Evolutionary conservation across 2,797 vertebrate genomes (phyloP).

Genomic region (Premnoplex brunnescens): DNA sequence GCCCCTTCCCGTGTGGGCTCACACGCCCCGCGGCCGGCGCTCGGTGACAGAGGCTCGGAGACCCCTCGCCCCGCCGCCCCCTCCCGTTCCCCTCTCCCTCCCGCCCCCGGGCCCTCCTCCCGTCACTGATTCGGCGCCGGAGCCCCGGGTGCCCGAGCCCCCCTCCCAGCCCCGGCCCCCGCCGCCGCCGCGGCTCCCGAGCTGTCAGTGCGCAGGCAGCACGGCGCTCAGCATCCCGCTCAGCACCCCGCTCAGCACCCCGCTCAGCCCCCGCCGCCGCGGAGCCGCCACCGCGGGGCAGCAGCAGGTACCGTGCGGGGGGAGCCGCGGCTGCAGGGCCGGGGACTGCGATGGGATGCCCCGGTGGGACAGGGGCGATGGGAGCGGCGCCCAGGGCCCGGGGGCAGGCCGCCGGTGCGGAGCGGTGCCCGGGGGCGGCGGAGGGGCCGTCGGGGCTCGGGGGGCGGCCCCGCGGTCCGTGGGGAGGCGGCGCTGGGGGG

Average conservation of each 20-base stretch:
- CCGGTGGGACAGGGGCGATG: background rate
- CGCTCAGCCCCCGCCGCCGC: background rate
- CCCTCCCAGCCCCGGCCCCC: background rate
- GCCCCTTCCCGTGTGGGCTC: background rate
- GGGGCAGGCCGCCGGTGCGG: background rate
- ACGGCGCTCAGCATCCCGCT: background rate
- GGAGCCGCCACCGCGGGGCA: background rate
- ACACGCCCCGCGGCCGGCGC: background rate
- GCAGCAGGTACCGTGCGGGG: slow-evolving; percentile 14
- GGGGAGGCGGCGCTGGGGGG: background rate
- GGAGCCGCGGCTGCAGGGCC: background rate
- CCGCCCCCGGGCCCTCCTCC: slow-evolving; percentile 43
- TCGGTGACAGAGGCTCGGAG: background rate
- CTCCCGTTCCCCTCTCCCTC: background rate
- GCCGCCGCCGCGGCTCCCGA: background rate
- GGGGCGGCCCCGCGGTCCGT: background rate
- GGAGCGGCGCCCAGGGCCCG: background rate
- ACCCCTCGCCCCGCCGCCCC: background rate
- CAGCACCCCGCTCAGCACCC: background rate
- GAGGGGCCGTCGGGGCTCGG: background rate
- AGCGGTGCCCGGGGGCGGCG: background rate
- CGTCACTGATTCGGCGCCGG: slow-evolving; percentile 24
- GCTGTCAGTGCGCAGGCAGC: slow-evolving; percentile 42
- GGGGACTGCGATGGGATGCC: background rate
- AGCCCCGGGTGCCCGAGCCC: background rate